These are phyloP conservation scores for Troilus luridus DNA, from an alignment of 2,888 invertebrate genomes.

Conservation along the genomic window DNA sequence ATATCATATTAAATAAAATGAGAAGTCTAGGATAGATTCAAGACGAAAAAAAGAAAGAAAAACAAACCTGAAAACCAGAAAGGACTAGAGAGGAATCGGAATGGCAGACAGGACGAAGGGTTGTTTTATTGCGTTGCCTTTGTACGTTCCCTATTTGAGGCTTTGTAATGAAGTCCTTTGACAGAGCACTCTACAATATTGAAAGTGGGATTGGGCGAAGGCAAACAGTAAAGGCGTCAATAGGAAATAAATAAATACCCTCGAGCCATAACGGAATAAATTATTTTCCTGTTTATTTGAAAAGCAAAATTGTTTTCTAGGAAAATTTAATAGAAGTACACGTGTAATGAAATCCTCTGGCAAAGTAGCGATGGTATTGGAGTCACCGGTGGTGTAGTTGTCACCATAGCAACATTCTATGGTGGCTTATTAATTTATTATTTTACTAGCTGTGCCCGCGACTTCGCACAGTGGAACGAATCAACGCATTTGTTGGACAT, in stretches of 20 bases:
- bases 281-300: background rate
- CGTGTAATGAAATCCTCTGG: no score
- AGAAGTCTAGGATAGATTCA: background rate
- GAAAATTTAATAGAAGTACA: background rate
- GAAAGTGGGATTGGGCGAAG: background rate
- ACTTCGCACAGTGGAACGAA: no score
- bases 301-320: background rate
- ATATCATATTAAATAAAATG: no score
- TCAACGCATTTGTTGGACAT: no score
- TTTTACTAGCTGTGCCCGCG: no score
- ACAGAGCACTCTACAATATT: background rate
- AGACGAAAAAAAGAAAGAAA: background rate
- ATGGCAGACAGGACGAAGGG: background rate
- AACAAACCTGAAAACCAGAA: background rate
- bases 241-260: background rate
- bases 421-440: no score
- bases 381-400: no score
- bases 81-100: background rate
- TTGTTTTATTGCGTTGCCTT: background rate
- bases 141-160: background rate
- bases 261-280: background rate
- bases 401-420: no score
- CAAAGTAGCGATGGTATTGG: no score
- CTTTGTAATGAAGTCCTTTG: background rate
- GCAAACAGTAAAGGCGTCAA: background rate